phyloP scores from a whole-genome alignment of 1,140 invertebrate species.

The Adelges cooleyi region DNA sequence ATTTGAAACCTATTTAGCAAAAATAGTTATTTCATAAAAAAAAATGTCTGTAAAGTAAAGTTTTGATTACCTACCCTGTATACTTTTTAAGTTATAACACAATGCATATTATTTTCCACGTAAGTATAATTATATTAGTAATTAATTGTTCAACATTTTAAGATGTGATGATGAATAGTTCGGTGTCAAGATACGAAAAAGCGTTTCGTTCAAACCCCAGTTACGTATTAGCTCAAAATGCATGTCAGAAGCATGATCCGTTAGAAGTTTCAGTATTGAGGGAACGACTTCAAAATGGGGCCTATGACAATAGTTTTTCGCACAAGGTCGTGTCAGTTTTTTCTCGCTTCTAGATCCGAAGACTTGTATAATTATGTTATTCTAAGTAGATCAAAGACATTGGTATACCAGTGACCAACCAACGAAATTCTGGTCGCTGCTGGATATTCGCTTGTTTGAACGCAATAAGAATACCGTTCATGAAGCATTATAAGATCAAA shows the following conservation, averaged over 20 bases:
- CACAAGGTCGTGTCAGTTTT: not conserved
- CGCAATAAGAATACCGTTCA: conserved; percentile 69
- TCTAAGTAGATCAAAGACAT: conserved; percentile 57
- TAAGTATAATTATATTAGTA: too few species aligned
- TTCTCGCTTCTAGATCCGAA: not conserved
- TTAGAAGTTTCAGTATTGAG: conserved; percentile 60
- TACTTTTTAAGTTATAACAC: too few species aligned
- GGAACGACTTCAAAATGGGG: conserved; percentile 45
- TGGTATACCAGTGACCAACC: conserved; percentile 76
- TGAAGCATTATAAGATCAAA: conserved; percentile 69
- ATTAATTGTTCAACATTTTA: too few species aligned
- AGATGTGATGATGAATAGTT: not conserved
- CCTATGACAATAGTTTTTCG: too few species aligned
- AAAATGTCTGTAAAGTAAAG: too few species aligned
- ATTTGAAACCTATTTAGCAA: too few species aligned
- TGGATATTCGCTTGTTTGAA: conserved; percentile 83
- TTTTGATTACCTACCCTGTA: too few species aligned
- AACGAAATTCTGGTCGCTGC: conserved; percentile 72
- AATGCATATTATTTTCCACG: too few species aligned
- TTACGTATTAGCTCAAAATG: conserved; percentile 69
- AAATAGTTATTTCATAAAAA: too few species aligned
- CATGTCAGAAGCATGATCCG: conserved; percentile 62
- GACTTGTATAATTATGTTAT: not conserved
- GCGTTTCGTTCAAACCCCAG: conserved; percentile 55
- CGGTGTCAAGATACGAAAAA: not conserved